Evolutionary conservation across 2,113 vertebrate species (phyloP), one percentile per base, ranked within the genome.

Genomic region (Seriola aureovittata): DNA sequence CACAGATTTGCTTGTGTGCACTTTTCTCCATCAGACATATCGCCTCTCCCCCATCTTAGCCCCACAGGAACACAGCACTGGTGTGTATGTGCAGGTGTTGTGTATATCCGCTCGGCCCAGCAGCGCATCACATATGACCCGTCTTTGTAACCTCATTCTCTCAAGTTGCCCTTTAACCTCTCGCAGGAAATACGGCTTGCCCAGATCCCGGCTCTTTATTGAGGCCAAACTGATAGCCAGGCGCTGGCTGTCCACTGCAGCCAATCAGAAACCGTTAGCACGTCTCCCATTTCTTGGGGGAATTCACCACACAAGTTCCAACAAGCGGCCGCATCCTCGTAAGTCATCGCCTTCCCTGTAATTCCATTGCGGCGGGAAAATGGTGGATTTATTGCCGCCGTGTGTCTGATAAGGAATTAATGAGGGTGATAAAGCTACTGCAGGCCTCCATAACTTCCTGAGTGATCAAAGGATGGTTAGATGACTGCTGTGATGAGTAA

Each of bases 371-470:
- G 2, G 29, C 29, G 25, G 17, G 32, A n/a, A 63, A 67, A 50
- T 6, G 16, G 62, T 2, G 8, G 77, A 74, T 89, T 85, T 92
- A 82, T 67, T 38, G 68, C 66, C 5, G 38, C 55, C 38, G 54
- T 71, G 64, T 52, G 50, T 72, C 70, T 78, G 90, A 83, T 85
- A 86, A 85, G 78, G 60, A 46, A 85, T 90, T 36, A 91, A 86
- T 72, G 82, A 86, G 86, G 81, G 73, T 46, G 80, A 89, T 88
- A 82, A 87, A 90, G 85, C 50, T 81, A 77, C 78, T 66, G 64
- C 34, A 48, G 84, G 78, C 75, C 68, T 67, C 54, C 64, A 4
- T 73, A 29, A 62, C 75, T 85, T 89, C 80, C 82, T 86, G 70
- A 75, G 77, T 29, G 74, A 88, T 91, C 85, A 90, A 89, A 89